phyloP scores from a whole-genome alignment of 2,113 vertebrate species.

The Anarhynchus alexandrinus region DNA sequence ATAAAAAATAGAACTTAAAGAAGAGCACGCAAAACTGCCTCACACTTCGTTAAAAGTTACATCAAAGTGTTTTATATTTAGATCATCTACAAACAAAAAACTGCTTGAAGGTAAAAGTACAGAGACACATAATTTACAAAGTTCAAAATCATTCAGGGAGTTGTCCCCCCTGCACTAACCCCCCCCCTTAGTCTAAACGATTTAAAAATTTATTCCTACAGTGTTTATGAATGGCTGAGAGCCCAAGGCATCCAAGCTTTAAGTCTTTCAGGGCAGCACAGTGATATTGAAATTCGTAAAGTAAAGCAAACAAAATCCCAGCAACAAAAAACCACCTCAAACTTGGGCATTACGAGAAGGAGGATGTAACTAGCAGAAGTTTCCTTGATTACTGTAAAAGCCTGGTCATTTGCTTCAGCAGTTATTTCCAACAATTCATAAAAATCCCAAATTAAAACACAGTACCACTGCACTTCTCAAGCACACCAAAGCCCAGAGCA shows the following conservation, averaged over 20 bases:
- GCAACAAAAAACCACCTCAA: neutral
- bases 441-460: neutral
- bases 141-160: neutral
- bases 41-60: neutral
- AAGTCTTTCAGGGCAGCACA: neutral
- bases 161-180: neutral
- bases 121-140: neutral
- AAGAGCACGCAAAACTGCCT: neutral
- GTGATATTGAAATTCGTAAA: neutral
- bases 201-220: neutral
- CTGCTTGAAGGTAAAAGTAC: neutral
- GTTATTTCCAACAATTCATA: neutral
- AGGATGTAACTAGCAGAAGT: neutral
- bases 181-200: neutral
- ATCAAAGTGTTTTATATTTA: neutral
- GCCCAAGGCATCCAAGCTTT: neutral
- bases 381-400: neutral
- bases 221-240: neutral
- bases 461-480: neutral
- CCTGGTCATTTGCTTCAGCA: neutral
- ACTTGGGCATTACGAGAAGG: neutral
- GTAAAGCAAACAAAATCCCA: neutral
- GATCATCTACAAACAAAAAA: neutral
- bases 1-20: neutral
- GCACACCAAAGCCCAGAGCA: neutral